These are phyloP conservation scores for Acholoe squamosa DNA, from an alignment of 2,888 invertebrate genomes.

Conservation along the genomic window DNA sequence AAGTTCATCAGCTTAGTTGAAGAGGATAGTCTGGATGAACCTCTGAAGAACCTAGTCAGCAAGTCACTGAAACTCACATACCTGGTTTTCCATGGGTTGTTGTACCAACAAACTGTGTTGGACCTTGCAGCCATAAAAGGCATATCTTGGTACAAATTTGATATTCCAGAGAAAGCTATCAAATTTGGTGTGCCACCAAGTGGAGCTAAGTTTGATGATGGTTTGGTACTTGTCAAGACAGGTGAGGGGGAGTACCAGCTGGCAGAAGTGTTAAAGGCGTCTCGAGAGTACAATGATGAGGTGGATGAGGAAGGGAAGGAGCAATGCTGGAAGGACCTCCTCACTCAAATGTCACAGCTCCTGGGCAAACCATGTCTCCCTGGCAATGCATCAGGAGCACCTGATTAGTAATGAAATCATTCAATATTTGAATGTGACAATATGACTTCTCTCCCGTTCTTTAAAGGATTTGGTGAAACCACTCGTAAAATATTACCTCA, in stretches of 20 bases:
- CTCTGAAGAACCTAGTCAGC: slow-evolving; percentile 70
- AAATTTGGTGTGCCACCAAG: slow-evolving; percentile 69
- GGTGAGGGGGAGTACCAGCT: slow-evolving; percentile 70
- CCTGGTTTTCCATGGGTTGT: slow-evolving; percentile 73
- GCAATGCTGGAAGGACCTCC: slow-evolving; percentile 50
- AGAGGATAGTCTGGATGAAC: slow-evolving; percentile 69
- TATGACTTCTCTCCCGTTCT: too few relatives aligned
- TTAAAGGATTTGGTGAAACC: too few relatives aligned
- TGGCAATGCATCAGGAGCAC: too few relatives aligned
- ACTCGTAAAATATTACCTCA: too few relatives aligned
- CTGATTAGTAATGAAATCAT: too few relatives aligned
- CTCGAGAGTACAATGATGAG: slow-evolving; percentile 69
- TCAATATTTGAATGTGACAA: too few relatives aligned
- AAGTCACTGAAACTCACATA: slow-evolving; percentile 71
- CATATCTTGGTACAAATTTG: slow-evolving; percentile 71
- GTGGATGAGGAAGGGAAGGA: slow-evolving; percentile 67
- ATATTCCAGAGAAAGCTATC: slow-evolving; percentile 68
- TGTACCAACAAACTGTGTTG: slow-evolving; percentile 70
- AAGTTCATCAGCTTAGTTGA: slow-evolving; percentile 73
- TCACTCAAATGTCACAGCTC: slow-evolving; percentile 33
- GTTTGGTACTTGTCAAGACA: slow-evolving; percentile 72
- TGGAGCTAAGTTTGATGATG: slow-evolving; percentile 68
- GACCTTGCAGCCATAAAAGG: slow-evolving; percentile 71
- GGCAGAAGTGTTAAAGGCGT: slow-evolving; percentile 64
- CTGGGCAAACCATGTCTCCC: slow-evolving; percentile 64